These are phyloP conservation scores for Acanthosepion pharaonis DNA, from an alignment of 2,888 invertebrate species.

Conservation along the genomic window DNA sequence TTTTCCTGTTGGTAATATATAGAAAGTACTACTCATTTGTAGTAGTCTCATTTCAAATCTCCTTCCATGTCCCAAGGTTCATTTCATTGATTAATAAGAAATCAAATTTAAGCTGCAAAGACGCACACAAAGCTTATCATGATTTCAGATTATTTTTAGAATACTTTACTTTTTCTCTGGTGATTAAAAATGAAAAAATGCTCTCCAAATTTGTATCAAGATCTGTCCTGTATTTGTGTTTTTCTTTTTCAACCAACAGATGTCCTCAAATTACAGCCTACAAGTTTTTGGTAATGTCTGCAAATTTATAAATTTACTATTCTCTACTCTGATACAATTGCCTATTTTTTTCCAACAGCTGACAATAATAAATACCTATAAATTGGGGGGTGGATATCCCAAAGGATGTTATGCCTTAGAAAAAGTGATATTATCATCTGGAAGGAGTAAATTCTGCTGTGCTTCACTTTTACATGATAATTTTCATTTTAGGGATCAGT, in stretches of 20 bases:
- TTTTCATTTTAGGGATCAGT: background rate
- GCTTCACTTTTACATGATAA: background rate
- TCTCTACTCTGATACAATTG: background rate
- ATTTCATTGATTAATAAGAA: background rate
- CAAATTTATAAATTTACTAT: background rate
- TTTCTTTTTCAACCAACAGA: background rate
- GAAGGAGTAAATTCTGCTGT: background rate
- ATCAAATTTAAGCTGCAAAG: conserved; percentile 33
- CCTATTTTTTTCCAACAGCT: background rate
- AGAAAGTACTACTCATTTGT: background rate
- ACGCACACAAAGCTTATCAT: background rate
- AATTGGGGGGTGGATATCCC: background rate
- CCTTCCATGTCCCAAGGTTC: background rate
- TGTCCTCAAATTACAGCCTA: background rate
- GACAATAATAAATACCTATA: background rate
- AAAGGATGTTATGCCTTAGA: background rate
- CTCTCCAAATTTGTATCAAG: background rate
- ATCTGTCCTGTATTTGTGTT: background rate
- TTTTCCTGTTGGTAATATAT: background rate
- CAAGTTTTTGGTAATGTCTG: too few species aligned
- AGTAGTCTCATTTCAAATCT: background rate
- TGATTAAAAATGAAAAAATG: too few species aligned
- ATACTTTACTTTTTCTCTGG: background rate
- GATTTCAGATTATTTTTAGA: background rate
- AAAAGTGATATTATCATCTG: background rate